Conservation (phyloP, 2,888 invertebrate species). For the Rhyacophila evoluta region DNA sequence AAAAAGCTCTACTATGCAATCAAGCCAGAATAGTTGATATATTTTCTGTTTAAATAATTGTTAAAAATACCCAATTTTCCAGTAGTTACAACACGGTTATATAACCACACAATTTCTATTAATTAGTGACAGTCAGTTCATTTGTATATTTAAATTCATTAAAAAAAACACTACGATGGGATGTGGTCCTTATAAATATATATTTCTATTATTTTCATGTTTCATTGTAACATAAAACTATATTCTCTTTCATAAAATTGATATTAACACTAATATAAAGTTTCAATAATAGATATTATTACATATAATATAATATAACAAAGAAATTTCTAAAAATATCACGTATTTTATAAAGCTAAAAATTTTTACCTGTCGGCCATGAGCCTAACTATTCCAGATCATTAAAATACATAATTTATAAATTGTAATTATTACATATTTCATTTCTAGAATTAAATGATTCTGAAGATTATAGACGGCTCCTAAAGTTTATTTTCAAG, state of each 20-base stretch:
- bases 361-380: not conserved
- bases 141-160: not conserved
- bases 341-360: slow-evolving; percentile 12
- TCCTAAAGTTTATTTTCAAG: no score
- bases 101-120: no score
- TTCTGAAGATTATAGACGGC: no score
- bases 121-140: not conserved
- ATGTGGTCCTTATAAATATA: not conserved
- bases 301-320: not conserved
- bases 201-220: not conserved
- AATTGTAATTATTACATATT: not conserved
- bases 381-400: not conserved
- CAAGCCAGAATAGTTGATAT: no score
- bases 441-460: no score
- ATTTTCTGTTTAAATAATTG: no score
- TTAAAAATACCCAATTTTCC: no score
- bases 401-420: not conserved
- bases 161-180: not conserved
- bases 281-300: not conserved
- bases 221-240: not conserved
- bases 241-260: not conserved
- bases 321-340: slow-evolving; percentile 22
- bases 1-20: no score
- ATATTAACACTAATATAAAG: not conserved
- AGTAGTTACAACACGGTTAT: no score